Base-by-base conservation (phyloP, 2,797 vertebrate genomes). In the Peromyscus melanophrys region DNA sequence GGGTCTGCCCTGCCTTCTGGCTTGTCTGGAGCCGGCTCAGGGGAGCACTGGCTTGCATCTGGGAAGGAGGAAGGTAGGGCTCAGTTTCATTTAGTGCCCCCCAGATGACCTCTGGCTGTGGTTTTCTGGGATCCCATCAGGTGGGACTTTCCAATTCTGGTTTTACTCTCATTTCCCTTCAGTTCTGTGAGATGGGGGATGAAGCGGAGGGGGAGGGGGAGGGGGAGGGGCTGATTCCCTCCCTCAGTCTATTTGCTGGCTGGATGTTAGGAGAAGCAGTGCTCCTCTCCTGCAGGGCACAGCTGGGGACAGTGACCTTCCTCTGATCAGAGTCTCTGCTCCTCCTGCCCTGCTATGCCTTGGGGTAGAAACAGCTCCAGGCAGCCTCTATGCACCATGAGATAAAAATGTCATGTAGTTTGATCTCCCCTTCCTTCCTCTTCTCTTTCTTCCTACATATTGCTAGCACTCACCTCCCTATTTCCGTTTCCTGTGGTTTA, bases 401-500 rank as follows among this genome's bases (percentile, higher is more conserved):
- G 3, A 29, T 65, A 25, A 69, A 94, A 46, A 29, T 8, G 21
- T 34, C 6, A 80, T 86, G 7, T 4, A 4, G 11, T 84, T 73
- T 59, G 57, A 11, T 76, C 83, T 65, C 25, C 43, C 46, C 37
- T 40, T 37, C 71, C 23, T 92, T 21, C n/a, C 40, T 76, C 16
- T 31, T 21, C 12, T 46, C 34, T 87, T 46, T 84, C 40, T 55
- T 43, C 52, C 73, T 89, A 29, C 6, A 7, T 16, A 34, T 71
- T 16, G 31, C 82, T 83, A 84, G 83, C 21, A 25, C 52, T 81
- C 83, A 83, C 90, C 84, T 11, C 3, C 31, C 95, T 31, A 96
- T 73, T 78, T 97, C 57, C 92, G 69, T 92, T 84, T 98, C 59
- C 77, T 97, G 40, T 93, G 97, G 31, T 96, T 98, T 98, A 90